Evolutionary conservation across 2,113 vertebrate species (phyloP).

Genomic region (Scophthalmus maximus): DNA sequence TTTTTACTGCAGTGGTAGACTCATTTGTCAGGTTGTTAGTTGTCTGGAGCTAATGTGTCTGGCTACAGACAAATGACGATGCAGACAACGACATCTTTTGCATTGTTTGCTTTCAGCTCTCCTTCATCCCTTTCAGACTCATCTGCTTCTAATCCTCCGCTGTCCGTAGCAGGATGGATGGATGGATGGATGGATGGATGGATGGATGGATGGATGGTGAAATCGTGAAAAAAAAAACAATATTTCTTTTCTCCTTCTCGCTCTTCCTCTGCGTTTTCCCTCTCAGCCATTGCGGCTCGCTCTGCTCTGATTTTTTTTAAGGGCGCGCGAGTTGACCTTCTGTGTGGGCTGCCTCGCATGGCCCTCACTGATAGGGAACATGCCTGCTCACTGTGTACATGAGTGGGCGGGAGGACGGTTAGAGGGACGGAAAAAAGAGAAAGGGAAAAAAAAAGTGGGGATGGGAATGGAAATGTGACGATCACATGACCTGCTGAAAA

Average conservation of each 20-base stretch:
- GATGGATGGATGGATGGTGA: not conserved
- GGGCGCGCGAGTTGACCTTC: constrained; percentile 49
- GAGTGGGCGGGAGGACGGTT: constrained; percentile 40
- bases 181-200: not conserved
- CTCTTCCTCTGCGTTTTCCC: not conserved
- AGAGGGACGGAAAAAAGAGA: constrained; percentile 31
- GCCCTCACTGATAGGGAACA: constrained; percentile 47
- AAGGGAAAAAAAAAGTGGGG: constrained; percentile 1
- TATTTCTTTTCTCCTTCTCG: not conserved
- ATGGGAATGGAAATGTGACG: constrained; percentile 10
- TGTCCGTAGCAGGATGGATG: not conserved
- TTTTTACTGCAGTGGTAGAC: too few relatives aligned
- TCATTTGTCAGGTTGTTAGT: not conserved
- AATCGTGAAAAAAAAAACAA: not conserved
- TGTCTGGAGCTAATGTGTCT: not conserved
- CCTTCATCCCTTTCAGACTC: not conserved
- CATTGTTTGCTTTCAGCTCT: constrained; percentile 1
- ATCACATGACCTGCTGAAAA: not conserved
- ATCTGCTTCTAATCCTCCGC: not conserved
- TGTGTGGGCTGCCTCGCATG: constrained; percentile 59
- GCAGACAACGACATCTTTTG: not conserved
- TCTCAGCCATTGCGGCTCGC: constrained; percentile 7
- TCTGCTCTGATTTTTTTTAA: constrained; percentile 33
- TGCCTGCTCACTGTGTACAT: constrained; percentile 34
- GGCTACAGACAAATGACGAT: not conserved